Conservation (phyloP, 2,888 invertebrate species). For the Philereme vetulata region DNA sequence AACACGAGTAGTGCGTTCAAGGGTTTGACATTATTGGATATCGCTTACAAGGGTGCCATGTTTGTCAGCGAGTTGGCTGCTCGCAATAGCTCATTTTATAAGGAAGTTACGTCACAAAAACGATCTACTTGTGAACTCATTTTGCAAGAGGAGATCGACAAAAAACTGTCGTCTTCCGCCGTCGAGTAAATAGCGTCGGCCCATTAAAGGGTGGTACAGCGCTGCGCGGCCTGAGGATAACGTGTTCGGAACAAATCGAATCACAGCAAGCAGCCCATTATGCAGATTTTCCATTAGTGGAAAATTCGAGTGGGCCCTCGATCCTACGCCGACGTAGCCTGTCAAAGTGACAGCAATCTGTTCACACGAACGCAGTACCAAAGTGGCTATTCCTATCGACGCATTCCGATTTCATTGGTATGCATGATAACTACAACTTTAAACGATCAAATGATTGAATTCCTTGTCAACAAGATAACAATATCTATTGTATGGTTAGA, state of each 20-base stretch:
- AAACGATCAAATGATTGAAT: neutral
- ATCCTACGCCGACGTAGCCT: constrained; percentile 37
- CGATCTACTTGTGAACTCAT: constrained; percentile 51
- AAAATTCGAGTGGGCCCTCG: constrained; percentile 59
- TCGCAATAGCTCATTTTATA: constrained; percentile 58
- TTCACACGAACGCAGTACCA: neutral
- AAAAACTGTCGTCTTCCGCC: constrained; percentile 60
- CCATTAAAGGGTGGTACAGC: constrained; percentile 60
- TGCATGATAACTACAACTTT: neutral
- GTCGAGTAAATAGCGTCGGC: constrained; percentile 62
- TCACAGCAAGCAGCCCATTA: constrained; percentile 71
- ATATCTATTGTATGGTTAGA: neutral
- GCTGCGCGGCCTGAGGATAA: constrained; percentile 51
- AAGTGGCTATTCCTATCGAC: neutral
- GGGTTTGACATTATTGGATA: constrained; percentile 66
- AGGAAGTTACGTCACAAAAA: constrained; percentile 61
- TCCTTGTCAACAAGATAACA: neutral
- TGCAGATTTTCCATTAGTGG: constrained; percentile 79
- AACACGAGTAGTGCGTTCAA: constrained; percentile 53
- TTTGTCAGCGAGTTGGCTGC: constrained; percentile 53
- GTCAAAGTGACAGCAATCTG: constrained; percentile 19
- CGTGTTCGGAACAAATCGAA: constrained; percentile 74
- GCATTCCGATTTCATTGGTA: constrained; percentile 5
- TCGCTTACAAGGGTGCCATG: constrained; percentile 64
- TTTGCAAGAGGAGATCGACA: constrained; percentile 59